Evolutionary conservation across 92 coral and sea anemone genomes (phyloP).

Genomic region (Phenganax subtilis): DNA sequence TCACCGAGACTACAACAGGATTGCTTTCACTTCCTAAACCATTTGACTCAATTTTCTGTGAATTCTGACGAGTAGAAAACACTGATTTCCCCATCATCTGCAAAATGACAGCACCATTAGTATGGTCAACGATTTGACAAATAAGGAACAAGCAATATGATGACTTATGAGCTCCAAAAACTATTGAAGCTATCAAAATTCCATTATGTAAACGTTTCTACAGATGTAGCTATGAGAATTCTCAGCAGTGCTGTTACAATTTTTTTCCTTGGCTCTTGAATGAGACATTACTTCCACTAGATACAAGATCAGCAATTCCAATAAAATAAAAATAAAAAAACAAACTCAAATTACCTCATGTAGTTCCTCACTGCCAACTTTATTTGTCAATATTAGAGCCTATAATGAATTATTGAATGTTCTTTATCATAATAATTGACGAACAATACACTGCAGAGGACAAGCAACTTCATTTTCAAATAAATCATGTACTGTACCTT

Average conservation of each 20-base stretch:
- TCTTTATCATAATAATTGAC: background rate
- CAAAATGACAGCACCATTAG: background rate
- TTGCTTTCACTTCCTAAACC: conserved; percentile 76
- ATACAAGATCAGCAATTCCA: background rate
- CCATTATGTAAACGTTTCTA: too few relatives aligned
- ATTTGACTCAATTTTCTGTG: conserved; percentile 20
- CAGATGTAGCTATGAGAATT: too few relatives aligned
- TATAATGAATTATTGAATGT: conserved; percentile 13
- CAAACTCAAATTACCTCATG: conserved; percentile 53
- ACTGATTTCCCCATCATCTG: conserved; percentile 17
- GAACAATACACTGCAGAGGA: too few relatives aligned
- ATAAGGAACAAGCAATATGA: too few relatives aligned
- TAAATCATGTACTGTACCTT: conserved; percentile 51
- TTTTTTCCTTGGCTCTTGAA: too few relatives aligned
- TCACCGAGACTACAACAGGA: conserved; percentile 51
- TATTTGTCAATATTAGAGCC: conserved; percentile 85
- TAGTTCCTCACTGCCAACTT: conserved; percentile 55
- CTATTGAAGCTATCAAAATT: too few relatives aligned
- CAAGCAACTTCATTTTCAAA: background rate
- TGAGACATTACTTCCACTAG: background rate
- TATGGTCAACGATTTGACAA: too few relatives aligned
- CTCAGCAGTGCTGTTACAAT: background rate
- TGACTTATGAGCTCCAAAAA: too few relatives aligned
- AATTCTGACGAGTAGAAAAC: conserved; percentile 14
- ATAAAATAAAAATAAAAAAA: too few relatives aligned